phyloP scores from a whole-genome alignment of 2,888 invertebrate genomes.

The Phaonia tiefii region DNA sequence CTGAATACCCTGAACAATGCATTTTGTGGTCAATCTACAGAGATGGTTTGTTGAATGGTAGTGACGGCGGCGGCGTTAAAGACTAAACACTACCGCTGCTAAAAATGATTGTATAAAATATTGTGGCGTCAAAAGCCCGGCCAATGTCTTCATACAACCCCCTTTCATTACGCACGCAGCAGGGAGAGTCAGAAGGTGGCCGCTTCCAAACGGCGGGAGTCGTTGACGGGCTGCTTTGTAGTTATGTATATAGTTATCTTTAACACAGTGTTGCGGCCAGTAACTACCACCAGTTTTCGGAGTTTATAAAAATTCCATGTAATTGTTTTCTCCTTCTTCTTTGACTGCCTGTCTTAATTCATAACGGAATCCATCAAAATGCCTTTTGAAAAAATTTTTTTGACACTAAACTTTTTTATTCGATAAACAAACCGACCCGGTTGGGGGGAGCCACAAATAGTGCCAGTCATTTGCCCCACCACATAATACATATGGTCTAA shows the following conservation, averaged over 20 bases:
- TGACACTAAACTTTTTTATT: slow-evolving; percentile 29
- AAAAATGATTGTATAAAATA: slow-evolving; percentile 1
- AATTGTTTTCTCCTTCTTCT: background rate
- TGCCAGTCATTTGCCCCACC: background rate
- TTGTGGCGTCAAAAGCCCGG: slow-evolving; percentile 17
- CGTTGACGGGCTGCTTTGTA: background rate
- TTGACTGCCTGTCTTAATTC: slow-evolving; percentile 10
- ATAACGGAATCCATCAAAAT: slow-evolving; percentile 38
- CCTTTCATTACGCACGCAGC: slow-evolving; percentile 6
- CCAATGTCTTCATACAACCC: background rate
- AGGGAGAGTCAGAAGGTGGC: background rate
- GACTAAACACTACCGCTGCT: slow-evolving; percentile 21
- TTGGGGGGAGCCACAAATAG: background rate
- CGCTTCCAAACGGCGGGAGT: background rate
- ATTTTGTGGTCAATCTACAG: slow-evolving; percentile 53
- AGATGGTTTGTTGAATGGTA: slow-evolving; percentile 11
- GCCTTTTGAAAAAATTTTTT: slow-evolving; percentile 12
- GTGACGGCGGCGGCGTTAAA: slow-evolving; percentile 41
- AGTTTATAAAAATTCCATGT: slow-evolving; percentile 13
- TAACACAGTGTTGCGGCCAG: background rate
- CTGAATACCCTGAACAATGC: slow-evolving; percentile 46
- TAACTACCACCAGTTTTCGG: background rate
- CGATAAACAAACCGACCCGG: slow-evolving; percentile 37
- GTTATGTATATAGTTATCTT: background rate
- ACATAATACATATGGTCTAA: background rate